phyloP scores from a whole-genome alignment of 2,113 vertebrate genomes.

The Phalacrocorax aristotelis region DNA sequence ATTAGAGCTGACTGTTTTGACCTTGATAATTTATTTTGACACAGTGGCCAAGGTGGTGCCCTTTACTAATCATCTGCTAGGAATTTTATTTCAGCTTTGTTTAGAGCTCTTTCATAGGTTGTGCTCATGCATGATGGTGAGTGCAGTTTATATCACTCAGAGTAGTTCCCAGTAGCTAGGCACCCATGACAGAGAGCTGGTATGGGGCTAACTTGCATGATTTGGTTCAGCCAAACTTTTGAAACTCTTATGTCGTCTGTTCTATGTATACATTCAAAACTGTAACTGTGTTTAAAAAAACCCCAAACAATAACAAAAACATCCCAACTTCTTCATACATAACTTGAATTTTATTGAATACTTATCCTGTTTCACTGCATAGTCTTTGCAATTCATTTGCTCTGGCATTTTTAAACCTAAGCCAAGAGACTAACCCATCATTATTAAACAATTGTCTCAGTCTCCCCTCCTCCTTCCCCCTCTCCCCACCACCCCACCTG shows the following conservation, averaged over 20 bases:
- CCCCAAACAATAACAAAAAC: no score
- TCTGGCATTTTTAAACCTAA: not conserved
- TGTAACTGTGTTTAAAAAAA: not conserved
- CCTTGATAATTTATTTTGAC: not conserved
- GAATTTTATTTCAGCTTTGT: not conserved
- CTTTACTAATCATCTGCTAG: not conserved
- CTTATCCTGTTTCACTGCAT: not conserved
- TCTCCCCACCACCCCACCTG: fast-evolving
- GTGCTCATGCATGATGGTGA: not conserved
- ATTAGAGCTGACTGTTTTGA: not conserved
- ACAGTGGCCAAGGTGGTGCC: not conserved
- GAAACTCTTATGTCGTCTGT: not conserved
- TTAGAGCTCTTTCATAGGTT: not conserved
- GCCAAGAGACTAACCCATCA: not conserved
- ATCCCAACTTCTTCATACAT: not conserved
- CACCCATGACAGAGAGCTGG: not conserved
- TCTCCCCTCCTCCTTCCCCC: not conserved
- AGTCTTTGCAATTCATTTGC: not conserved
- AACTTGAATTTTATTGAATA: not conserved
- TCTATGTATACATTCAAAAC: not conserved
- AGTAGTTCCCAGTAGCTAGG: not conserved
- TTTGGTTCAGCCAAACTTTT: not conserved
- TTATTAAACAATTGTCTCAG: not conserved
- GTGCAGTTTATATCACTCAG: not conserved
- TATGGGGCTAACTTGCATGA: not conserved